Base-by-base conservation (phyloP, 2,113 vertebrate genomes). In the Haliaeetus leucogaster region DNA sequence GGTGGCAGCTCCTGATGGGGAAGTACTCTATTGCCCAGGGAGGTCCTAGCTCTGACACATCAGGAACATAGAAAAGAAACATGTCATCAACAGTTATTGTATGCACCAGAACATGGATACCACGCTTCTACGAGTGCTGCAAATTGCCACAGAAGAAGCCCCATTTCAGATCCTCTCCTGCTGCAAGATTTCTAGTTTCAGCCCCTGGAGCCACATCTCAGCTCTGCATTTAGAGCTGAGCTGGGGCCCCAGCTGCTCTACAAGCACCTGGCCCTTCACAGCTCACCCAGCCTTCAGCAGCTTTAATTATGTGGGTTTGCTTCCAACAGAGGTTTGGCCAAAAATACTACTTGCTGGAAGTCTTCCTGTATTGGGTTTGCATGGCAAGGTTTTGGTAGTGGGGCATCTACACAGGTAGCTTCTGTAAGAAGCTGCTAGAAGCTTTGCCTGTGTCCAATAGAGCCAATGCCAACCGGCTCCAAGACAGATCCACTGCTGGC, bases 1-100 rank as follows among this genome's bases (percentile, higher is more conserved):
- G 77, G 40, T 99, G 99, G 93, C 98, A 99, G 96, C 97, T 98
- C 77, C 96, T 98, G 92, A 98, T 47, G 1, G 98, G 98, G 16
- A 97, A 97, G 89, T 98, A 98, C 9, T 98, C 96, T 0, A 93
- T 48, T 16, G 77, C 47, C 96, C 96, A 96, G 61, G 92, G 94
- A 18, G 21, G 62, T 68, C 71, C 93, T 25, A 96, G 74, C 93
- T 82, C 89, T 98, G 96, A 6, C 30, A 66, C 25, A 21, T 2
- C 7, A 5, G 47, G 25, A 73, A 30, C 32, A 38, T 7, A 25
- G 20, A 80, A 85, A 58, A 59, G 16, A 92, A 77, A 78, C 1
- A 1, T 1, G 12, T 0, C 16, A n/a, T 40, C 84, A 71, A 5
- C 4, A 1, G 47, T 72, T 85, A 65, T 17, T n/a, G 23, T 7